Evolutionary conservation across 2,113 vertebrate genomes (phyloP).

Genomic region (Ranitomeya imitator): DNA sequence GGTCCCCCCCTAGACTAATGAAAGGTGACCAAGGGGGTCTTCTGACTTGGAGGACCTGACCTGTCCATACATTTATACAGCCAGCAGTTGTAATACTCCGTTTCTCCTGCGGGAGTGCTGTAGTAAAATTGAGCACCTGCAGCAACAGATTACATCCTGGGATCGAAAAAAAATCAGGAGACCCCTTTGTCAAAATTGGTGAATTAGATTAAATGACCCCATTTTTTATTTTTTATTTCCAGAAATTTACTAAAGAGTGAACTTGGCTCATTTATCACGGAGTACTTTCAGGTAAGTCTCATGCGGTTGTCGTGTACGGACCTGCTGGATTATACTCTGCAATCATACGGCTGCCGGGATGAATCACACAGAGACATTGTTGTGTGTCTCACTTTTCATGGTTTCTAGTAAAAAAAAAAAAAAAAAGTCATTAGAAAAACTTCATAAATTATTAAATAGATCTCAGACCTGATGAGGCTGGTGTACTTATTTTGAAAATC

Average conservation of each 20-base stretch:
- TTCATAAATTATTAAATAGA: too few species aligned
- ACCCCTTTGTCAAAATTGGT: background rate
- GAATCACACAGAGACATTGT: background rate
- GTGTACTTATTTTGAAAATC: too few species aligned
- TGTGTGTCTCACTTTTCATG: background rate
- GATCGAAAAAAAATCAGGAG: background rate
- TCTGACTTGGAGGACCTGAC: background rate
- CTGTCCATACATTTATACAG: background rate
- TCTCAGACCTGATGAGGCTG: too few species aligned
- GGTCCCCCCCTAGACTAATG: background rate
- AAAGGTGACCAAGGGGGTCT: background rate
- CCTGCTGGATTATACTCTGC: background rate
- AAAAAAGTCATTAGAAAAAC: too few species aligned
- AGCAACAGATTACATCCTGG: background rate
- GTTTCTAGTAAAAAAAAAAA: background rate
- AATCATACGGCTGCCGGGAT: background rate
- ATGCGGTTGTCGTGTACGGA: background rate
- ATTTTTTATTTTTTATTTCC: slow-evolving; percentile 28
- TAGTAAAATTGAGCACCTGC: background rate
- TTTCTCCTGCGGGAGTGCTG: background rate
- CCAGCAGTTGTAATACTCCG: background rate
- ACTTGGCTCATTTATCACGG: slow-evolving; percentile 92
- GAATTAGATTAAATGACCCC: too few species aligned
- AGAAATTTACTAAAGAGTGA: slow-evolving; percentile 92
- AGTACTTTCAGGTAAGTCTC: slow-evolving; percentile 92